Evolutionary conservation across 2,113 vertebrate genomes (phyloP), one percentile per base, ranked within the genome.

Genomic region (Butastur rufipennis): DNA sequence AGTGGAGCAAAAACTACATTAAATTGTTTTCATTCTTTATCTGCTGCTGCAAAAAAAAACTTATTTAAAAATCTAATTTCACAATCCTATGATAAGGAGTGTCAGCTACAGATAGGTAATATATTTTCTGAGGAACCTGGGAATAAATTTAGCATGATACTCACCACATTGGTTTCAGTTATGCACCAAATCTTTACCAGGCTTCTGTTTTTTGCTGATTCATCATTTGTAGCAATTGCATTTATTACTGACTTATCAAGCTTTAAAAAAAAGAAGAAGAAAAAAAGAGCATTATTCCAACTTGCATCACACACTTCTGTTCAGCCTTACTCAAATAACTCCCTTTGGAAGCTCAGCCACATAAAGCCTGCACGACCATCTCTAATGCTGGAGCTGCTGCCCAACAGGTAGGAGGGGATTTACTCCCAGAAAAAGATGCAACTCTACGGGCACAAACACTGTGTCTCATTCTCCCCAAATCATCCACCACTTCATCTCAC

Each of bases 131-230:
- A 81, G 34, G 52, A 82, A 43, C 16, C 15, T 42, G 55, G 55
- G 66, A 72, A n/a, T n/a, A 25, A 50, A 71, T 82, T 97, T 83
- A 87, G 48, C 11, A 7, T 38, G 22, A 84, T 81, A 97, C 99
- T 98, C 93, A 99, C 99, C 97, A 94, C 83, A 10, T 97, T 98
- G 20, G 55, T 97, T 32, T 98, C 5, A 11, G 93, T 99, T 85
- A 99, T 98, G 90, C 99, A 99, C 98, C 99, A 99, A 34, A 96
- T 48, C 97, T 99, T 99, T 84, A 99, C 96, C 89, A 99, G 96
- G 96, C 99, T 99, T 98, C 97, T 99, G 98, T 99, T 99, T 88
- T 97, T 97, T 50, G 98, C 99, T 1, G n/a, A 84, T 27, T 95
- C 85, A 29, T 99, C 96, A 3, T 98, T 98, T 5, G 97, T 98